Base-by-base conservation (phyloP, 2,113 vertebrate genomes). In the Sturnira hondurensis region DNA sequence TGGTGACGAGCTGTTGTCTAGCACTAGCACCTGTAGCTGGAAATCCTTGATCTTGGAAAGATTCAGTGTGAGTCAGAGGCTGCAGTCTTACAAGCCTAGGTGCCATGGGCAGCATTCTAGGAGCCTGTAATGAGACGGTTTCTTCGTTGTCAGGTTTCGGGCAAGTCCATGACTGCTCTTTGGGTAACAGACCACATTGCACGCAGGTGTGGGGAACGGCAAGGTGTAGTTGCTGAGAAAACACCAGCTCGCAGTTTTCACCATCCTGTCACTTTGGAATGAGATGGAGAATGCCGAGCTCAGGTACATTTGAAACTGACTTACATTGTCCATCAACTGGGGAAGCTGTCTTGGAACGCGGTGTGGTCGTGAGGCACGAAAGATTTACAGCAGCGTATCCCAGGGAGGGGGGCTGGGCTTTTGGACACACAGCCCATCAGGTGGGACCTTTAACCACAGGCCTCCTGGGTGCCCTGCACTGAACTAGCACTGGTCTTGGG, bases 1-100 rank as follows among this genome's bases (percentile, higher is more conserved):
- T 17, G n/a, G 43, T 22, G 78, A 16, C 10, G 15, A 56, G 3
- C 16, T 8, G 13, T 20, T 43, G 31, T 50, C 16, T 10, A 73
- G 67, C 45, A 28, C 12, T 45, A 7, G 14, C 0, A 1, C 33
- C 28, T 33, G 33, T 2, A 43, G 74, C 90, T 85, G 31, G 14
- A 74, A 50, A 54, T 89, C 61, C 74, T 56, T 8, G 9, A 56
- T 56, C 50, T 89, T 83, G n/a, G 80, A 47, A 73, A 90, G 38
- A 43, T 70, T 73, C 71, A 9, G 28, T 65, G 38, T 43, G 56
- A 82, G 50, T 63, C 67, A 50, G 58, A 52, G 24, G 31, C 54
- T 36, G 58, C 58, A 47, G 26, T 24, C 33, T 33, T 47, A 41
- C 26, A 8, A 52, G 24, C 10, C 6, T 43, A 16, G n/a, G 73